Evolutionary conservation across 2,888 invertebrate species (phyloP).

Genomic region (Oligia latruncula): DNA sequence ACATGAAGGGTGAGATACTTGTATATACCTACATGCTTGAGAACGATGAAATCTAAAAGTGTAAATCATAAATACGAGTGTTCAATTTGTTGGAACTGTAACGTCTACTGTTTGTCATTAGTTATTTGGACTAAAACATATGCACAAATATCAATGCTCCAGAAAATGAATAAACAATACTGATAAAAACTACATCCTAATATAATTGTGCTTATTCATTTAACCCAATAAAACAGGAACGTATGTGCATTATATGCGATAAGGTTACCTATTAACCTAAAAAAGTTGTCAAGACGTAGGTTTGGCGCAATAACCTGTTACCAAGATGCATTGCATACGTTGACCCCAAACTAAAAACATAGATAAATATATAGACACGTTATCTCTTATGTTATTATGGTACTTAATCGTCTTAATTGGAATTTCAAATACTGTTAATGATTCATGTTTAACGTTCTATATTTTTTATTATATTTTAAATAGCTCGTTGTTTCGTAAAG

Average conservation of each 20-base stretch:
- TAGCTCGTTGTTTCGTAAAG: neutral
- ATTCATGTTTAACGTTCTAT: neutral
- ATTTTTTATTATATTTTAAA: neutral
- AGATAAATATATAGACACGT: neutral
- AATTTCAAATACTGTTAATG: neutral
- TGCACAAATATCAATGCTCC: neutral
- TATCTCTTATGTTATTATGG: neutral
- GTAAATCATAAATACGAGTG: neutral
- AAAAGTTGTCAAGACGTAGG: neutral
- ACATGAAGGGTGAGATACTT: conserved; percentile 87
- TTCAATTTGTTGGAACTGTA: neutral
- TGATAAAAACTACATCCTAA: conserved; percentile 4
- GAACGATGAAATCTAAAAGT: conserved; percentile 14
- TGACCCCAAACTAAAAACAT: conserved; percentile 10
- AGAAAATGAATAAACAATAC: conserved; percentile 1
- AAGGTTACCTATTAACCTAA: conserved; percentile 27
- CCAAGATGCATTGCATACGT: conserved; percentile 9
- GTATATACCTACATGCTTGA: conserved; percentile 61
- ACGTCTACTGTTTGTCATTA: neutral
- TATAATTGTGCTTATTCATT: neutral
- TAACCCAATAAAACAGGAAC: conserved; percentile 11
- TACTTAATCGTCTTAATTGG: neutral
- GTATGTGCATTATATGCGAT: conserved; percentile 22
- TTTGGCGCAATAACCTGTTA: conserved; percentile 25
- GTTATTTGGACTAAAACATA: neutral